Percentiles rank a stretch among this genome's conserved stretches.
Conservation (phyloP, 2,797 vertebrate species). For the Tachyglossus aculeatus region DNA sequence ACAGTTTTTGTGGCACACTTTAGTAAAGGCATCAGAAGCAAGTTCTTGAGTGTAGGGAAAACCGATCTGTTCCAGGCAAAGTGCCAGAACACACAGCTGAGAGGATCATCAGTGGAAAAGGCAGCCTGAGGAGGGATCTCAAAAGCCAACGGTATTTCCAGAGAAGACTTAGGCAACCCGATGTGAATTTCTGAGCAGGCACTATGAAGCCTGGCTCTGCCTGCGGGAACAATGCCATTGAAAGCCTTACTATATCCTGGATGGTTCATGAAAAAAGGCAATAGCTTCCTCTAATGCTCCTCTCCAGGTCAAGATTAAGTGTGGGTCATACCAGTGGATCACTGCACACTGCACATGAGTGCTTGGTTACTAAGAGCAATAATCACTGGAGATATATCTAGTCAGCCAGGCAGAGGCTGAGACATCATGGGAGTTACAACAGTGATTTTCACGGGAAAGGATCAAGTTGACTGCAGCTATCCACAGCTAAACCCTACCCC, state of each 20-base stretch:
- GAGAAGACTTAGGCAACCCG: background rate
- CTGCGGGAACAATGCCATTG: background rate
- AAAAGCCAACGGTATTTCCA: background rate
- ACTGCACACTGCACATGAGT: background rate
- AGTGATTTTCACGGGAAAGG: background rate
- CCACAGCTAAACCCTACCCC: background rate
- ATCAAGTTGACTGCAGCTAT: conserved; percentile 4
- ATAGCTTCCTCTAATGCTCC: background rate
- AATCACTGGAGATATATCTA: conserved; percentile 2
- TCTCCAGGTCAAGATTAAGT: background rate
- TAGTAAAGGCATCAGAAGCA: too few relatives aligned
- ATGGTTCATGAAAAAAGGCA: background rate
- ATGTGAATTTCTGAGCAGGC: background rate
- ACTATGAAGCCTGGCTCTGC: background rate
- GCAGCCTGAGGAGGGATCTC: background rate
- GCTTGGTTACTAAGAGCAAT: conserved; percentile 1
- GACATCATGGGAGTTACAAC: background rate
- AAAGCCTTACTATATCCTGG: conserved; percentile 17
- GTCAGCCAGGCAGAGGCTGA: background rate
- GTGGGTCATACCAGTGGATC: background rate
- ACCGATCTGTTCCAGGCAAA: background rate
- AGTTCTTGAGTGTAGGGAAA: too few relatives aligned
- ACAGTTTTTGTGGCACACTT: too few relatives aligned
- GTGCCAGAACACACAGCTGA: background rate
- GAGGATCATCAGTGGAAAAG: conserved; percentile 4